Conservation (phyloP, 30 jellyfish, hydroid and myxozoan genomes). For the Phacellophora camtschatica region DNA sequence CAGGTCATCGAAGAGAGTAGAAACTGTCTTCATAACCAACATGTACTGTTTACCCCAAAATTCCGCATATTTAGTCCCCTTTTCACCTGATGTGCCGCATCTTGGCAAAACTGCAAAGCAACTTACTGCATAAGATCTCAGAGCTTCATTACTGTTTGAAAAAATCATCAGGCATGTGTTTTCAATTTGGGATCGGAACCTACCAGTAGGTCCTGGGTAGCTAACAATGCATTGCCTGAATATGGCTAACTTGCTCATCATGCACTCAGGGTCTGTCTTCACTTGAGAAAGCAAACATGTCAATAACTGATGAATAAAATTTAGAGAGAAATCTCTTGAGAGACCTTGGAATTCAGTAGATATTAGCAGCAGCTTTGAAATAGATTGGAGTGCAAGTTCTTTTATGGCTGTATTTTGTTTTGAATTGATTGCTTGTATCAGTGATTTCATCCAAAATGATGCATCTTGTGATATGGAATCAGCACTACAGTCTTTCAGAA, state of each 20-base stretch:
- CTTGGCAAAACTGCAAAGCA: conserved; percentile 50
- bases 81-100: conserved; percentile 63
- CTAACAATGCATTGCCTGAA: conserved; percentile 15
- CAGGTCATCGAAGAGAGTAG: conserved; percentile 1
- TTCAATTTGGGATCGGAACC: conserved; percentile 45
- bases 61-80: conserved; percentile 52
- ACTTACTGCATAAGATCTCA: background rate
- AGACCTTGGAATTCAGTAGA: conserved; percentile 31
- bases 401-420: background rate
- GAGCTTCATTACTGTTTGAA: background rate
- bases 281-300: background rate
- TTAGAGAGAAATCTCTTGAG: conserved; percentile 31
- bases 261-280: background rate
- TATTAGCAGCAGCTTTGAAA: background rate
- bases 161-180: conserved; percentile 14
- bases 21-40: background rate
- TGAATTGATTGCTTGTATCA: conserved; percentile 10
- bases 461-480: conserved; percentile 17
- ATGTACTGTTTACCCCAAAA: conserved; percentile 36
- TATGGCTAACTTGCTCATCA: background rate
- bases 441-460: conserved; percentile 46
- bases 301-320: conserved; percentile 29
- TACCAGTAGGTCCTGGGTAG: conserved; percentile 63
- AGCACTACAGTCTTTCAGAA: conserved; percentile 32
- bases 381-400: background rate